phyloP scores from a whole-genome alignment of 2,888 invertebrate genomes.

The Cantharis lateralis region DNA sequence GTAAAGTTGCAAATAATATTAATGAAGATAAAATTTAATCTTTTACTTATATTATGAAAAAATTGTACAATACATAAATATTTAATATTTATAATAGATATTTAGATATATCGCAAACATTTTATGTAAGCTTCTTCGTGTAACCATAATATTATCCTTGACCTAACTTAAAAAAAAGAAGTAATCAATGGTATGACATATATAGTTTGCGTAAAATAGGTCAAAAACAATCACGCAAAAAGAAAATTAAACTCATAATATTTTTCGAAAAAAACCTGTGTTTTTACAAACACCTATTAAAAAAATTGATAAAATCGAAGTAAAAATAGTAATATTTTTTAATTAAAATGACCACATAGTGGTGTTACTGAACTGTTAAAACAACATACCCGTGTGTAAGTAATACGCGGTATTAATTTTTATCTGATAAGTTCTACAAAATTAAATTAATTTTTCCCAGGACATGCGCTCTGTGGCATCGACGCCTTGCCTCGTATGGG shows the following conservation, averaged over 20 bases:
- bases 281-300: background rate
- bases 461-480: too few species aligned
- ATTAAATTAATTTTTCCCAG: too few species aligned
- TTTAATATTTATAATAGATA: slow-evolving; percentile 21
- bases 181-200: background rate
- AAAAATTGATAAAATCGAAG: background rate
- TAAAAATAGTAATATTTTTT: background rate
- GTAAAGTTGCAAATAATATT: background rate
- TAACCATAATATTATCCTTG: background rate
- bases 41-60: background rate
- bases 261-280: background rate
- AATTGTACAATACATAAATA: slow-evolving; percentile 3
- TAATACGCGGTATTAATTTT: background rate
- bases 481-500: too few species aligned
- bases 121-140: background rate
- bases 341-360: background rate
- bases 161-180: background rate
- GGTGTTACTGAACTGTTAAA: background rate
- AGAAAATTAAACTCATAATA: background rate
- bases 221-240: background rate
- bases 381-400: background rate
- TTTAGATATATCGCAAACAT: background rate
- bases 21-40: background rate
- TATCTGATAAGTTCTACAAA: background rate
- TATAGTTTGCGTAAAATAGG: background rate